Conservation (phyloP, 2,797 vertebrate genomes). For the Molossus alvarezi region DNA sequence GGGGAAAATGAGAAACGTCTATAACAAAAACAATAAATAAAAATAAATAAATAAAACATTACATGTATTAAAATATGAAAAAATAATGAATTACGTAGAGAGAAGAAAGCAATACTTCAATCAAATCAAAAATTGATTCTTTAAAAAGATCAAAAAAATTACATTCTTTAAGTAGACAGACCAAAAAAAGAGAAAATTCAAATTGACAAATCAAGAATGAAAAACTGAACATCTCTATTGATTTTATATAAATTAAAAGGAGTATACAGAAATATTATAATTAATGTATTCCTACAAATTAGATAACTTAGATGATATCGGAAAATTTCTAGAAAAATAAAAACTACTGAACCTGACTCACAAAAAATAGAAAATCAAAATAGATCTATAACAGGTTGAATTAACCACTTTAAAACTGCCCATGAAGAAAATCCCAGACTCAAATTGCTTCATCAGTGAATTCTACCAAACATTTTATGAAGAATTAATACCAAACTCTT, state of each 20-base stretch:
- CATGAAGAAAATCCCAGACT: background rate
- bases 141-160: constrained; percentile 6
- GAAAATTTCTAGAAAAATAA: background rate
- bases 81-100: background rate
- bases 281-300: no score
- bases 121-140: background rate
- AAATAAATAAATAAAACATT: no score
- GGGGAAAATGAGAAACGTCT: no score
- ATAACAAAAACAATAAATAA: no score
- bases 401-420: constrained; percentile 4
- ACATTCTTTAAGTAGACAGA: background rate
- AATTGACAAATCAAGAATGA: background rate
- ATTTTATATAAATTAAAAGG: no score
- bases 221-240: background rate
- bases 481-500: background rate
- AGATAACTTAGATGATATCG: background rate
- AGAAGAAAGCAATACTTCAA: background rate
- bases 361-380: background rate
- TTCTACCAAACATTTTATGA: background rate
- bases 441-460: background rate
- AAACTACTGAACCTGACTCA: background rate
- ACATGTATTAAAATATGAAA: no score
- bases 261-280: no score
- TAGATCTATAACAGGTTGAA: background rate
- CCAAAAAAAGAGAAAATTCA: background rate